Base-by-base conservation (phyloP, 1,140 invertebrate species). In the Drosophila jambulina region DNA sequence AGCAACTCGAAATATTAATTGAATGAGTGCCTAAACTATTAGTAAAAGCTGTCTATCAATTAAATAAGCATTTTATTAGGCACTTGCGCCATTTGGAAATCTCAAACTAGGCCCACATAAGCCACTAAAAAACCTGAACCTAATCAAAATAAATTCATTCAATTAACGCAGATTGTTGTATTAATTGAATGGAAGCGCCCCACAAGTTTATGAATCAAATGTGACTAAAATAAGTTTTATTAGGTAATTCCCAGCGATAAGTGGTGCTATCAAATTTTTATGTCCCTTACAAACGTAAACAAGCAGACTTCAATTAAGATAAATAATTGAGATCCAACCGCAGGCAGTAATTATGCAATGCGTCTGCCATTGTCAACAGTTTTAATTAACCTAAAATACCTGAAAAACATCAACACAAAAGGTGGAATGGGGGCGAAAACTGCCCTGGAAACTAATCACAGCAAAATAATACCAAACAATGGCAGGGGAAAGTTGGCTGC, bases 331-430 rank as follows among this genome's bases (percentile, higher is more conserved):
- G 49, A 29, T 25, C 21, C 40, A 29, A 21, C 59, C 68, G 43
- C 45, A 75, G 57, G 23, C 56, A 58, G 36, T 51, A 74, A 65
- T 74, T 75, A 70, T 38, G 48, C 29, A 45, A 38, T 68, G 63
- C 17, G 12, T 34, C 38, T 54, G 63, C 62, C 63, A 56, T 71
- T 60, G 25, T 43, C 51, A 53, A 56, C 29, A 19, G 42, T 82
- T 78, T 77, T 76, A 84, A 80, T 80, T 71, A 80, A 60, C 38
- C 65, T 51, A 32, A 59, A 78, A 62, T 49, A 62, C 2, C 27
- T 29, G 29, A 61, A 57, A 36, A 54, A 23, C 13, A 62, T 36
- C 36, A 13, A 21, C 25, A 19, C 5, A 23, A 56, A 17, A 49
- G 42, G 17, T 40, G 15, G 34, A 49, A 27, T 5, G 32, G 0